Conservation (phyloP, 2,113 vertebrate species). For the Ploceus nigricollis region DNA sequence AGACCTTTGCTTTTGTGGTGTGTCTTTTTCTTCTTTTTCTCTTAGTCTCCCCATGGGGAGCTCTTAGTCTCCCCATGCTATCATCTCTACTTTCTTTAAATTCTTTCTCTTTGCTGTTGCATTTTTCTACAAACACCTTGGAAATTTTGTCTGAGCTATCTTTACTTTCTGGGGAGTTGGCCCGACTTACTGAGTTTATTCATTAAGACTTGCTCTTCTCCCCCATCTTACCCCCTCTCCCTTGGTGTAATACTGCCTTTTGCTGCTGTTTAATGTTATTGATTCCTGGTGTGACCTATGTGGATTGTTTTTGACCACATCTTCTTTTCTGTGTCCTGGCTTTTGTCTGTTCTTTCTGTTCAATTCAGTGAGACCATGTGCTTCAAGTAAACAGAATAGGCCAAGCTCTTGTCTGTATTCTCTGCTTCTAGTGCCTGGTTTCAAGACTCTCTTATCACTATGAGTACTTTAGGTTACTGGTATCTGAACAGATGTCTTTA, state of each 20-base stretch:
- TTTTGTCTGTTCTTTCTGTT: background rate
- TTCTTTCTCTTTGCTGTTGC: background rate
- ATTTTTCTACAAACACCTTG: background rate
- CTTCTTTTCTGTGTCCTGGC: background rate
- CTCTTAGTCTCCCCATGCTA: background rate
- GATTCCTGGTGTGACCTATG: background rate
- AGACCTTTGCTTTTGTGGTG: background rate
- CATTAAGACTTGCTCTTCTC: background rate
- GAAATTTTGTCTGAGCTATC: background rate
- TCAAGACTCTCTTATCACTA: background rate
- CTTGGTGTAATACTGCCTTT: background rate
- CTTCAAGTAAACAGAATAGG: background rate
- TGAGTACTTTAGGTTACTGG: background rate
- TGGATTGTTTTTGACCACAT: background rate
- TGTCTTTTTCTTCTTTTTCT: background rate
- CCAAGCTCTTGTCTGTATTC: background rate
- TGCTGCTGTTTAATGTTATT: background rate
- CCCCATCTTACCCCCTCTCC: background rate
- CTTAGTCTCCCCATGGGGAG: background rate
- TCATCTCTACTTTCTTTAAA: background rate
- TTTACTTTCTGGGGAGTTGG: slow-evolving; percentile 1
- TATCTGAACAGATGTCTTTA: background rate
- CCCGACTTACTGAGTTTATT: background rate
- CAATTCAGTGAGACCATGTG: background rate
- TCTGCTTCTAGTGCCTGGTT: background rate